Evolutionary conservation across 1,140 invertebrate species (phyloP).

Genomic region (Diachasmimorpha longicaudata): DNA sequence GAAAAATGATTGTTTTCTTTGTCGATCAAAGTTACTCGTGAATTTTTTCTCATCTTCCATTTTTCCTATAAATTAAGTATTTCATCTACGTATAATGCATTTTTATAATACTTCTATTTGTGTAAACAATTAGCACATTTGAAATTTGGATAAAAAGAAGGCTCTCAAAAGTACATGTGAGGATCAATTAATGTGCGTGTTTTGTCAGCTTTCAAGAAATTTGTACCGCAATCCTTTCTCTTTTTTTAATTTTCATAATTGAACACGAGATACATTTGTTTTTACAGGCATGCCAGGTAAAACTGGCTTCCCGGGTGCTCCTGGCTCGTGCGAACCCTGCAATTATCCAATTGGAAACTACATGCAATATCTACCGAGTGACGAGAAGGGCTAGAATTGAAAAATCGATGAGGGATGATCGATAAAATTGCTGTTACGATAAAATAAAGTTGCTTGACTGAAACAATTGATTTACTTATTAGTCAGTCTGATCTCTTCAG

Average conservation of each 20-base stretch:
- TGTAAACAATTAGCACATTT: no score
- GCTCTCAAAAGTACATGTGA: no score
- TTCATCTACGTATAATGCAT: no score
- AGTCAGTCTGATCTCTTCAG: no score
- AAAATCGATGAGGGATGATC: background rate
- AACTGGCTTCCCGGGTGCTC: background rate
- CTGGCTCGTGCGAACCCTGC: background rate
- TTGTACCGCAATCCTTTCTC: background rate
- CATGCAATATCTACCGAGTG: slow-evolving; percentile 1
- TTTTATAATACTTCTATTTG: no score
- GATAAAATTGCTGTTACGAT: background rate
- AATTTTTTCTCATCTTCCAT: no score
- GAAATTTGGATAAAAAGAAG: no score
- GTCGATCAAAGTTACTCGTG: no score
- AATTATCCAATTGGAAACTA: background rate
- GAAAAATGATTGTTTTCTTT: no score
- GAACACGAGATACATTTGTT: background rate
- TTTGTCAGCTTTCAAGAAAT: no score
- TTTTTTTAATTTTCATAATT: background rate
- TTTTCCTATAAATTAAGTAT: no score
- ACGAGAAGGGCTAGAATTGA: background rate
- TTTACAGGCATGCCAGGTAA: background rate
- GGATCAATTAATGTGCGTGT: no score
- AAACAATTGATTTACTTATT: background rate
- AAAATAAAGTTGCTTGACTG: background rate